phyloP scores from a whole-genome alignment of 2,113 vertebrate genomes.

The Odontesthes bonariensis region DNA sequence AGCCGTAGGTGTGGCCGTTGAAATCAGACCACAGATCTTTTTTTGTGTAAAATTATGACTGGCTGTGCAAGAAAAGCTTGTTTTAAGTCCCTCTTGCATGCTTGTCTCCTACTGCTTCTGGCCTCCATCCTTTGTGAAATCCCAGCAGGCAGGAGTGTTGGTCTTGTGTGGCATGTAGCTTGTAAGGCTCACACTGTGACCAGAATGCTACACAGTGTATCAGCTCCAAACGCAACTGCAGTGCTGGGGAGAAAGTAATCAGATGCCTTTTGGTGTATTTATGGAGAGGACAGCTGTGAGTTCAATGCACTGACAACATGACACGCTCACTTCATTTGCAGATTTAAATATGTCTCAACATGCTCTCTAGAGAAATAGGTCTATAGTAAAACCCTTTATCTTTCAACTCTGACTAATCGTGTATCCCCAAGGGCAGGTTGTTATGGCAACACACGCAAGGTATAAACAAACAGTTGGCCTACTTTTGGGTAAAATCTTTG shows the following conservation, averaged over 20 bases:
- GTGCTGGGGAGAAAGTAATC: constrained; percentile 44
- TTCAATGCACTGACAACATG: constrained; percentile 21
- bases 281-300: constrained; percentile 55
- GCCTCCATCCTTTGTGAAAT: constrained; percentile 44
- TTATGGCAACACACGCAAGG: constrained; percentile 65
- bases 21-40: background rate
- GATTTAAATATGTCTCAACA: constrained; percentile 20
- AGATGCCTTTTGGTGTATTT: constrained; percentile 47
- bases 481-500: constrained; percentile 35
- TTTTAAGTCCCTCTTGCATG: constrained; percentile 31
- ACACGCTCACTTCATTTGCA: constrained; percentile 13
- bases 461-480: constrained; percentile 61
- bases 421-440: constrained; percentile 63
- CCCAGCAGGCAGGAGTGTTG: constrained; percentile 52
- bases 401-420: constrained; percentile 51
- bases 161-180: constrained; percentile 51
- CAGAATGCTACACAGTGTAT: constrained; percentile 64
- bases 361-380: constrained; percentile 10
- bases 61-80: constrained; percentile 5
- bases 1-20: background rate
- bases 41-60: background rate
- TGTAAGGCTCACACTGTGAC: constrained; percentile 65
- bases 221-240: constrained; percentile 23
- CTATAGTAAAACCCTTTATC: constrained; percentile 19
- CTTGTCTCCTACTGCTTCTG: constrained; percentile 38